phyloP scores from a whole-genome alignment of 1,140 invertebrate species.

The Trialeurodes vaporariorum region DNA sequence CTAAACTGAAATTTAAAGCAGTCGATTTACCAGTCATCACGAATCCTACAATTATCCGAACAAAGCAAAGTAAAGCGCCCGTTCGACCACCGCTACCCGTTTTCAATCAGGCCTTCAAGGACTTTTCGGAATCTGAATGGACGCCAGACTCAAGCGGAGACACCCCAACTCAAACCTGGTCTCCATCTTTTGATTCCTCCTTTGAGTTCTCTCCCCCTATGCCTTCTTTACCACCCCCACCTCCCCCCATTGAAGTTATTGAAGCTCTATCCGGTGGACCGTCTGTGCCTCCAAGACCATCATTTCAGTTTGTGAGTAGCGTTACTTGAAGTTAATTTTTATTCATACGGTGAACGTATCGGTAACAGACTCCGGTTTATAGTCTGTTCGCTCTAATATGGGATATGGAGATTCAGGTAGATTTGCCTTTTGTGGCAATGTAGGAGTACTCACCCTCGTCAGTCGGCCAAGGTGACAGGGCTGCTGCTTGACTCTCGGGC shows the following conservation, averaged over 20 bases:
- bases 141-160: background rate
- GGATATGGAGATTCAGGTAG: no score
- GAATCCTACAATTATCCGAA: background rate
- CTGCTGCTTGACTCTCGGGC: no score
- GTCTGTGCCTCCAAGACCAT: background rate
- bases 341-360: no score
- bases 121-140: background rate
- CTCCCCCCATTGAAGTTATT: constrained; percentile 44
- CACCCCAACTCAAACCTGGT: background rate
- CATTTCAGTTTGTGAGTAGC: background rate
- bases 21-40: background rate
- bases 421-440: no score
- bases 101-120: background rate
- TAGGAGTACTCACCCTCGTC: no score
- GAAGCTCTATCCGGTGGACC: constrained; percentile 25
- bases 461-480: no score
- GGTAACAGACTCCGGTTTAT: no score
- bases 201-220: constrained; percentile 48
- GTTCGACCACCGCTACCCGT: background rate
- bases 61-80: background rate
- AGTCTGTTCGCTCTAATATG: no score
- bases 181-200: background rate
- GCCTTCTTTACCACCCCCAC: constrained; percentile 59
- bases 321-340: background rate
- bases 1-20: background rate